These are phyloP conservation scores for Drosophila longiperda DNA, from an alignment of 2,888 invertebrate species.

Conservation along the genomic window DNA sequence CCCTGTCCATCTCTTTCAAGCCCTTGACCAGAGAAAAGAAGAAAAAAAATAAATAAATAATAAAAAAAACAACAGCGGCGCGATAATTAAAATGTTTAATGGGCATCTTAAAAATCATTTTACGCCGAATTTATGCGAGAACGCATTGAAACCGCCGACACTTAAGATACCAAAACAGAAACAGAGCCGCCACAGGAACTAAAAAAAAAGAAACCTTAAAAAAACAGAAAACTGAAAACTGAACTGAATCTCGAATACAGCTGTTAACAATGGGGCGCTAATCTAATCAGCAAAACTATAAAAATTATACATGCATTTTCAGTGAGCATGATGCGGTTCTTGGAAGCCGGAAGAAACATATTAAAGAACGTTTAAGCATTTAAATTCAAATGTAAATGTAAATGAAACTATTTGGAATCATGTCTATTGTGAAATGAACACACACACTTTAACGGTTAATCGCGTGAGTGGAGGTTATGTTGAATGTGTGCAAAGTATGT, in stretches of 20 bases:
- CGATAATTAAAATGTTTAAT: constrained; percentile 81
- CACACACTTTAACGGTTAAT: constrained; percentile 1
- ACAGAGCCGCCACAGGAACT: constrained; percentile 24
- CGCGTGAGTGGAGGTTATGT: constrained; percentile 5
- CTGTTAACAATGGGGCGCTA: constrained; percentile 69
- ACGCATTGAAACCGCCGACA: constrained; percentile 31
- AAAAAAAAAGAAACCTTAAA: not conserved
- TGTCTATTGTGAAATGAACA: not conserved
- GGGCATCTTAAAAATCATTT: constrained; percentile 75
- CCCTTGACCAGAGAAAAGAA: constrained; percentile 4
- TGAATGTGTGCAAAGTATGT: not conserved
- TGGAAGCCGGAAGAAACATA: constrained; percentile 73
- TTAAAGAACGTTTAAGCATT: constrained; percentile 68
- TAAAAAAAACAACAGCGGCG: constrained; percentile 39
- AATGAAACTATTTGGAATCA: constrained; percentile 39
- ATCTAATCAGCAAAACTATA: constrained; percentile 74
- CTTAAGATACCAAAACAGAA: constrained; percentile 33
- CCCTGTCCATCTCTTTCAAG: constrained; percentile 11
- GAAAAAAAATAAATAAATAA: not conserved
- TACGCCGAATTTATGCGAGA: constrained; percentile 73
- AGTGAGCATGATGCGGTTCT: constrained; percentile 58
- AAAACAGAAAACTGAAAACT: constrained; percentile 15
- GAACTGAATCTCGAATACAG: not conserved
- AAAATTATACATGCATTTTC: constrained; percentile 67
- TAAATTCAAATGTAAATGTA: constrained; percentile 49